phyloP scores from a whole-genome alignment of 2,888 invertebrate species.

The Rhorus exstirpatorius region DNA sequence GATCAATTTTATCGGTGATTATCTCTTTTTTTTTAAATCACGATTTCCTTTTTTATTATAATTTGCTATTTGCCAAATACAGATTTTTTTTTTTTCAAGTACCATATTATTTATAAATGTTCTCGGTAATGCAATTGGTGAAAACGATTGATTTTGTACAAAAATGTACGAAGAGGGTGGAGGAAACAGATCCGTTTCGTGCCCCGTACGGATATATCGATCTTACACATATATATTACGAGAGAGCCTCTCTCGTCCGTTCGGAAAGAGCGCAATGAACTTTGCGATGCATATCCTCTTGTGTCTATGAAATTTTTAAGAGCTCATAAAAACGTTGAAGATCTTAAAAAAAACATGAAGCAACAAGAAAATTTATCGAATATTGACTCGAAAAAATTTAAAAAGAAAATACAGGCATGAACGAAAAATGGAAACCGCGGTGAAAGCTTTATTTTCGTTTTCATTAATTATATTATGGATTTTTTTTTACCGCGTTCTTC shows the following conservation, averaged over 20 bases:
- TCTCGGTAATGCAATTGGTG: not conserved
- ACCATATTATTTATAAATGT: not conserved
- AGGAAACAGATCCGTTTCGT: constrained; percentile 48
- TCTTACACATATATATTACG: constrained; percentile 46
- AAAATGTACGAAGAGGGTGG: constrained; percentile 1
- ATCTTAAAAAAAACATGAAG: no score
- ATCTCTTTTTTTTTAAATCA: not conserved
- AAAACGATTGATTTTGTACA: not conserved
- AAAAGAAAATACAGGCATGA: no score
- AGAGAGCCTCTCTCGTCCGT: constrained; percentile 15
- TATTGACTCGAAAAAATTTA: constrained; percentile 2
- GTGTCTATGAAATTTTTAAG: not conserved
- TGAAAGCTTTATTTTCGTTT: no score
- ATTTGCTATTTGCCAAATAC: not conserved
- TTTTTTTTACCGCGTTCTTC: no score
- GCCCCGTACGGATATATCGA: constrained; percentile 67
- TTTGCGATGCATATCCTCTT: constrained; percentile 8
- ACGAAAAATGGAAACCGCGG: no score
- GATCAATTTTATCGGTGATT: not conserved
- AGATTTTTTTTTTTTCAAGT: not conserved
- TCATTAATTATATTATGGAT: no score
- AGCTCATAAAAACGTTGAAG: not conserved
- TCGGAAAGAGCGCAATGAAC: constrained; percentile 60
- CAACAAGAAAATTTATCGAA: no score
- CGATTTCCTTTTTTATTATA: not conserved